These are phyloP conservation scores for Poeciliopsis presidionis DNA, from an alignment of 2,797 vertebrate species.

Conservation along the genomic window DNA sequence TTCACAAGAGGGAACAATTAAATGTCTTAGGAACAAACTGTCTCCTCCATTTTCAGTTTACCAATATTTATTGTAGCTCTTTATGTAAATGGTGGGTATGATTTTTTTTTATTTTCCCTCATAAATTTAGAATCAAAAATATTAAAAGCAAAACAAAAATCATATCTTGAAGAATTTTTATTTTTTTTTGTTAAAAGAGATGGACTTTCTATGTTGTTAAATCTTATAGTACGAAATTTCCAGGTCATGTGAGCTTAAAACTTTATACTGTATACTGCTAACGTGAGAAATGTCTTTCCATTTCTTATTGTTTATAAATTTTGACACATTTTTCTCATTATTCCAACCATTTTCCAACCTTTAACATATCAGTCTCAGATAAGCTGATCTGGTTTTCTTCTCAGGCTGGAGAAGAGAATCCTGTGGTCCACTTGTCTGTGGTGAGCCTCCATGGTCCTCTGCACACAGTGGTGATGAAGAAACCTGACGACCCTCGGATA, in stretches of 20 bases:
- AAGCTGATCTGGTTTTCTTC: conserved; percentile 14
- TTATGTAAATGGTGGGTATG: neutral
- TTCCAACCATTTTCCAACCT: neutral
- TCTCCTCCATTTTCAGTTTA: neutral
- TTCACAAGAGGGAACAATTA: neutral
- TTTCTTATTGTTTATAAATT: neutral
- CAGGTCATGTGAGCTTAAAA: neutral
- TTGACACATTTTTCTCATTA: neutral
- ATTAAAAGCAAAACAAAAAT: neutral
- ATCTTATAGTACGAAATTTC: neutral
- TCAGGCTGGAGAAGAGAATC: conserved; percentile 94
- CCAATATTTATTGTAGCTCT: neutral
- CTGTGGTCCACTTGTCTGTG: conserved; percentile 90
- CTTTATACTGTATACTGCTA: neutral
- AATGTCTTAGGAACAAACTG: neutral
- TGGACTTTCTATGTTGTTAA: neutral
- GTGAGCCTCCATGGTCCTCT: conserved; percentile 93
- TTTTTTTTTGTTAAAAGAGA: neutral
- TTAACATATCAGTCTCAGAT: neutral
- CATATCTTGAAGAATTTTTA: neutral
- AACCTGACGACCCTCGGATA: conserved; percentile 92
- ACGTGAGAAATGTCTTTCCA: neutral
- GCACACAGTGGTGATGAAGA: conserved; percentile 93
- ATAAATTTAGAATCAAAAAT: neutral
- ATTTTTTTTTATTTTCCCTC: neutral